Percentiles rank a stretch among this genome's conserved stretches.
phyloP scores from a whole-genome alignment of 2,113 vertebrate genomes.

The Pseudopodoces humilis region DNA sequence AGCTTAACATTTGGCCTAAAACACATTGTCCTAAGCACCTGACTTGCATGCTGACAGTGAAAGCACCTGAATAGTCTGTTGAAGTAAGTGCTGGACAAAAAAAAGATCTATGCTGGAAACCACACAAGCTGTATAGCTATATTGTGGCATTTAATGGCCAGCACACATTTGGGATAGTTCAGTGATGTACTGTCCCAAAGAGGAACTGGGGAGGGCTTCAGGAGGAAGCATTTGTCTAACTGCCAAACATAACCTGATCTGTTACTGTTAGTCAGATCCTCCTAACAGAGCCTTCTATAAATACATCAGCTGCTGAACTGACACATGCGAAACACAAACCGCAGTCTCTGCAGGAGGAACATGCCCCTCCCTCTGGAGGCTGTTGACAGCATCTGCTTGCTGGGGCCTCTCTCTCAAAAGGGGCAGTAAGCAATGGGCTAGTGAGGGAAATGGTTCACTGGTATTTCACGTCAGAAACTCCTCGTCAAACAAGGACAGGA shows the following conservation, averaged over 20 bases:
- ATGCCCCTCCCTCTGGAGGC: background rate
- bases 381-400: background rate
- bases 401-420: background rate
- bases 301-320: background rate
- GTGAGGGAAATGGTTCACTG: background rate
- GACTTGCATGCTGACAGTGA: background rate
- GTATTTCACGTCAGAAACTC: background rate
- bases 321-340: background rate
- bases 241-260: background rate
- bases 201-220: background rate
- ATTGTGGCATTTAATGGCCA: background rate
- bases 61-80: background rate
- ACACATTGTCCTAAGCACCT: background rate
- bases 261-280: constrained; percentile 19
- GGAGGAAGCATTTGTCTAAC: background rate
- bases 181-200: background rate
- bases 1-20: background rate
- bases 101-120: background rate
- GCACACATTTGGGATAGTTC: background rate
- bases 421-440: background rate
- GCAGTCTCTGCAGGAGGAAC: background rate
- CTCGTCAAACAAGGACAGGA: background rate
- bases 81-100: background rate
- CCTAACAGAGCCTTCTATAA: background rate
- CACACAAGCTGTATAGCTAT: background rate